Evolutionary conservation across 2,888 invertebrate species (phyloP), one percentile per base, ranked within the genome.

Genomic region (Apomyelois bistriatella): DNA sequence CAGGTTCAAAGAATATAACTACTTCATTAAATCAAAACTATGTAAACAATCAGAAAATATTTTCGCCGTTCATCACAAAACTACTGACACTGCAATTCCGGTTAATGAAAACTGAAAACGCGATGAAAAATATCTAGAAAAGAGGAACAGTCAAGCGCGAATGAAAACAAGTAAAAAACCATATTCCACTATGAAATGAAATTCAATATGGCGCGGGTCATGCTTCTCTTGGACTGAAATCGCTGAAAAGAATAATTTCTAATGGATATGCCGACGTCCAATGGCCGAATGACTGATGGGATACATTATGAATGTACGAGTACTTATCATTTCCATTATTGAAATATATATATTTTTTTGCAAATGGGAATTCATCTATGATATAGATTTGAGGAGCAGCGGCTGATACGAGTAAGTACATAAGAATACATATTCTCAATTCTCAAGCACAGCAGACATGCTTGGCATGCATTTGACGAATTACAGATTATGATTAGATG

Each of bases 191-290:
- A 65, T 68, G 69, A 72, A 76, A 65, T 68, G 69, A 72, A 76
- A 74, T 72, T 56, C 65, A 74, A 72, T 72, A 72, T 67, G 62
- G 62, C 65, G 53, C 53, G 57, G 53, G 56, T 60, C 56, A 56
- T 59, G 57, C 60, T 59, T 58, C 54, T 54, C 56, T 40, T 54
- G 51, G 57, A 55, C 52, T 69, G 68, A 70, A 73, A 71, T 68
- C 68, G 58, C 66, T 75, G 69, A 73, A 79, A 76, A 74, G 70
- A 66, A 79, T 32, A 75, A 71, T 69, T 64, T 68, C 66, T 80
- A 77, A 80, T 78, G 75, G 75, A 77, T 76, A 70, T 70, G 69
- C 69, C 62, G 67, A 64, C 61, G 72, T 73, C 72, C 66, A 68
- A 63, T 58, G 66, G 59, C 63, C 57, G 61, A 71, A 75, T 78